A percentile compares a stretch with the other conserved stretches of the same genome.
Evolutionary conservation across 1,140 invertebrate genomes (phyloP).

Genomic region (Drosophila kepulauana): DNA sequence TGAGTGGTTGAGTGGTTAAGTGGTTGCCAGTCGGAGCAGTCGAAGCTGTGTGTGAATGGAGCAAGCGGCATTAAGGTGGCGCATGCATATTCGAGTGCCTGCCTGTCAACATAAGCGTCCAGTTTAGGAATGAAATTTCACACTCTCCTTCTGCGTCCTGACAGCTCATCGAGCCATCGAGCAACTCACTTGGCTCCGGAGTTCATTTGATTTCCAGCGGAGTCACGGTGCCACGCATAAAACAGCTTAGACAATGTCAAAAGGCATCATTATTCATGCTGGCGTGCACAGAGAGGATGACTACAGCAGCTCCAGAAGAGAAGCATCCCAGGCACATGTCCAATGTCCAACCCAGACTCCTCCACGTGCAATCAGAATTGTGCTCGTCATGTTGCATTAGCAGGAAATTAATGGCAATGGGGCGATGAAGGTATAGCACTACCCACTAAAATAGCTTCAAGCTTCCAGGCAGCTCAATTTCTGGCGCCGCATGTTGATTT

Average conservation of each 20-base stretch:
- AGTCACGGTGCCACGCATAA: slow-evolving; percentile 80
- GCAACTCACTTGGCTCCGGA: slow-evolving; percentile 16
- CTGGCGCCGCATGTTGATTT: slow-evolving; percentile 49
- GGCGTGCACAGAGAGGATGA: slow-evolving; percentile 36
- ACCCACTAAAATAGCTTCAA: slow-evolving; percentile 1
- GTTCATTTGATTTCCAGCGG: slow-evolving; percentile 73
- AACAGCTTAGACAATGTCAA: slow-evolving; percentile 82
- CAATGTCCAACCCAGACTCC: slow-evolving; percentile 3
- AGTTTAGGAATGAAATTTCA: slow-evolving; percentile 32
- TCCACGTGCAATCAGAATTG: slow-evolving; percentile 44
- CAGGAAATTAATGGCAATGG: slow-evolving; percentile 44
- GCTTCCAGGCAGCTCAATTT: slow-evolving; percentile 34
- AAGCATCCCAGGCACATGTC: slow-evolving; percentile 11
- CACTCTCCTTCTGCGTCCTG: neutral
- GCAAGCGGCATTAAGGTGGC: slow-evolving; percentile 23
- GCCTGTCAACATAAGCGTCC: slow-evolving; percentile 39
- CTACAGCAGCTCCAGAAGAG: neutral
- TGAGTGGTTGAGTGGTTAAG: slow-evolving; percentile 63
- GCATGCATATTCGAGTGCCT: slow-evolving; percentile 61
- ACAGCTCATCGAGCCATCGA: slow-evolving; percentile 38
- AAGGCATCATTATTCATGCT: slow-evolving; percentile 77
- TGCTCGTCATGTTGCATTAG: slow-evolving; percentile 56
- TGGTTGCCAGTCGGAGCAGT: slow-evolving; percentile 40
- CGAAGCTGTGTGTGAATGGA: neutral
- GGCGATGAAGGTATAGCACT: neutral